phyloP scores from a whole-genome alignment of 2,888 invertebrate genomes.

The Drosophila rellima region DNA sequence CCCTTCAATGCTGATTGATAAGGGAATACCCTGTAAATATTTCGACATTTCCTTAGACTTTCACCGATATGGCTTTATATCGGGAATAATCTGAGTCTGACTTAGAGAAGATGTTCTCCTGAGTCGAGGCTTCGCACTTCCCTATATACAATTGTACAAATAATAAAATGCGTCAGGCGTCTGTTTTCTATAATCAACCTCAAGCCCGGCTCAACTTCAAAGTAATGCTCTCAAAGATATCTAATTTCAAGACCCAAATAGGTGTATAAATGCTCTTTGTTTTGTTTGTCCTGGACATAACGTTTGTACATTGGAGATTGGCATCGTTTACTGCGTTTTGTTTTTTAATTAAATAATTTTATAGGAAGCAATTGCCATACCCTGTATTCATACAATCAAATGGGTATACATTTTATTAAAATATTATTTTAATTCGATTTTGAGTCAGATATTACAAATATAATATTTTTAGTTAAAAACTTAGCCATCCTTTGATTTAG shows the following conservation, averaged over 20 bases:
- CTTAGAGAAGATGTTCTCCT: background rate
- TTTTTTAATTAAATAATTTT: conserved; percentile 40
- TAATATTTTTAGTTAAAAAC: too few species aligned
- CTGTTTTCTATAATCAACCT: conserved; percentile 1
- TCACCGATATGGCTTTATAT: background rate
- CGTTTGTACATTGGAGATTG: conserved; percentile 47
- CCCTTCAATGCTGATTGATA: background rate
- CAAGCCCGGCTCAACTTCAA: background rate
- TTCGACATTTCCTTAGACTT: background rate
- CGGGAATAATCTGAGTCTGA: background rate
- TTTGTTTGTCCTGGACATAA: conserved; percentile 12
- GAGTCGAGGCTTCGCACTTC: background rate
- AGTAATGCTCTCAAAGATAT: conserved; percentile 1
- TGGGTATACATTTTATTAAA: background rate
- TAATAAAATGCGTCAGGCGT: conserved; percentile 1
- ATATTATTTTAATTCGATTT: too few species aligned
- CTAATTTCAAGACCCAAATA: conserved; percentile 17
- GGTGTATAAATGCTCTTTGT: conserved; percentile 16
- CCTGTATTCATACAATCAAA: background rate
- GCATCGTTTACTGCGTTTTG: conserved; percentile 34
- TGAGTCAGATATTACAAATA: too few species aligned
- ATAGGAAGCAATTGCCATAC: conserved; percentile 25
- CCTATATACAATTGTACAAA: background rate
- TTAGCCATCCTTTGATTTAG: too few species aligned
- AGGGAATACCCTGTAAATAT: background rate